A percentile compares a stretch with the other conserved stretches of the same genome.
phyloP scores from a whole-genome alignment of 2,888 invertebrate genomes.

The Andrena dorsata region DNA sequence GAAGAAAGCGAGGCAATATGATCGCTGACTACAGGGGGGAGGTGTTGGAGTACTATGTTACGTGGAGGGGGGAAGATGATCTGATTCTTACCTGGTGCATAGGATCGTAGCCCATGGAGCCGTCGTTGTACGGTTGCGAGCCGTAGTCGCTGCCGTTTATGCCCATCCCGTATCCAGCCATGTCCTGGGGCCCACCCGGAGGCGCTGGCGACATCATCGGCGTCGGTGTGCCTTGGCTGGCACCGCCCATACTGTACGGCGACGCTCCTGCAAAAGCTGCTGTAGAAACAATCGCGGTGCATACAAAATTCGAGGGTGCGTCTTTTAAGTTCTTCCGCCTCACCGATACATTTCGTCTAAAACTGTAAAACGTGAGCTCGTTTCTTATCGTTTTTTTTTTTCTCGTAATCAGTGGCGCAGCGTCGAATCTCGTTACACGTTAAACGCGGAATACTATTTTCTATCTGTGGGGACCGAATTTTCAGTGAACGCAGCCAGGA shows the following conservation, averaged over 20 bases:
- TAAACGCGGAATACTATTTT: not conserved
- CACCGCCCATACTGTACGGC: slow-evolving; percentile 93
- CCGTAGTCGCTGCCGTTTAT: slow-evolving; percentile 95
- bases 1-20: slow-evolving; percentile 61
- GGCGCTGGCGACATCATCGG: slow-evolving; percentile 98
- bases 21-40: slow-evolving; percentile 51
- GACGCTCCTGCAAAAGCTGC: slow-evolving; percentile 90
- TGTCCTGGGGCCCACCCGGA: slow-evolving; percentile 91
- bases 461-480: not conserved
- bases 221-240: slow-evolving; percentile 95
- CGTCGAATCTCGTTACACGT: not conserved
- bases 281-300: slow-evolving; percentile 85
- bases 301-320: slow-evolving; percentile 83
- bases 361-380: slow-evolving; percentile 29
- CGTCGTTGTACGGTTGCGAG: slow-evolving; percentile 93
- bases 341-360: slow-evolving; percentile 44
- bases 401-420: slow-evolving; percentile 46
- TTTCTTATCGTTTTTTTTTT: slow-evolving; percentile 18
- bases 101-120: slow-evolving; percentile 96
- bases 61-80: not conserved
- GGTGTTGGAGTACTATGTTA: slow-evolving; percentile 6
- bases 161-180: slow-evolving; percentile 96
- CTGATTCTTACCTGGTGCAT: slow-evolving; percentile 91
- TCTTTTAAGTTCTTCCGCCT: slow-evolving; percentile 69
- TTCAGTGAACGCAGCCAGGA: not conserved